Evolutionary conservation across 2,113 vertebrate genomes (phyloP).

Genomic region (Rhombomys opimus): DNA sequence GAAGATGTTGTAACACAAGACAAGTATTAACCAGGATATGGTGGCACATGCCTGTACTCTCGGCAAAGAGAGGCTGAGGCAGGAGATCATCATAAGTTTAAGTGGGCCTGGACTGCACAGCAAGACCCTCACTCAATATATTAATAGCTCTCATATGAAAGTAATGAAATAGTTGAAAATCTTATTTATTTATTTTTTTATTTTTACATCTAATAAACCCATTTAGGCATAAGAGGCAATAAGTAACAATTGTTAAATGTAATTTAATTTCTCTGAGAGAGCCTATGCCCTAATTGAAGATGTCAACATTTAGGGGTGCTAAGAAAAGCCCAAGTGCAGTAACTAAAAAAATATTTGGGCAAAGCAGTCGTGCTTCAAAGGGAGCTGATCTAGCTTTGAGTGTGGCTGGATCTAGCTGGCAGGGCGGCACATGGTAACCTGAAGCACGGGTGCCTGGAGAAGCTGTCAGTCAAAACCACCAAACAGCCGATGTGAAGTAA

Average conservation of each 20-base stretch:
- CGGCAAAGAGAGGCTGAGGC: neutral
- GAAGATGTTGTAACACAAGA: neutral
- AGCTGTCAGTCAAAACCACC: accelerated
- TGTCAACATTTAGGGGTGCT: neutral
- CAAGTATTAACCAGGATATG: neutral
- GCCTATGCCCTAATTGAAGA: neutral
- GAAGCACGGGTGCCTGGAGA: accelerated
- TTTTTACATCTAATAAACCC: neutral
- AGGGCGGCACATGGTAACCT: neutral
- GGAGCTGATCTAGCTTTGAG: neutral
- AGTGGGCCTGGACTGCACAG: neutral
- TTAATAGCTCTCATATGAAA: neutral
- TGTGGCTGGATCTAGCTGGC: too few relatives aligned
- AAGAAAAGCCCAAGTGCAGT: neutral
- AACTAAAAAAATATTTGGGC: neutral
- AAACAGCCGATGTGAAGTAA: accelerated
- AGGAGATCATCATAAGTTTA: neutral
- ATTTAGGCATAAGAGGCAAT: neutral
- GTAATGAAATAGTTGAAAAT: constrained; percentile 1
- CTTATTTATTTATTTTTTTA: constrained; percentile 23
- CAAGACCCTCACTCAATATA: neutral
- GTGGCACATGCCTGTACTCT: neutral
- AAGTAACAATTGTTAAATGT: neutral
- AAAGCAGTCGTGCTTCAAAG: neutral
- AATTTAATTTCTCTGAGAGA: neutral